Evolutionary conservation across 2,888 invertebrate genomes (phyloP).

Genomic region (Ceramica pisi): DNA sequence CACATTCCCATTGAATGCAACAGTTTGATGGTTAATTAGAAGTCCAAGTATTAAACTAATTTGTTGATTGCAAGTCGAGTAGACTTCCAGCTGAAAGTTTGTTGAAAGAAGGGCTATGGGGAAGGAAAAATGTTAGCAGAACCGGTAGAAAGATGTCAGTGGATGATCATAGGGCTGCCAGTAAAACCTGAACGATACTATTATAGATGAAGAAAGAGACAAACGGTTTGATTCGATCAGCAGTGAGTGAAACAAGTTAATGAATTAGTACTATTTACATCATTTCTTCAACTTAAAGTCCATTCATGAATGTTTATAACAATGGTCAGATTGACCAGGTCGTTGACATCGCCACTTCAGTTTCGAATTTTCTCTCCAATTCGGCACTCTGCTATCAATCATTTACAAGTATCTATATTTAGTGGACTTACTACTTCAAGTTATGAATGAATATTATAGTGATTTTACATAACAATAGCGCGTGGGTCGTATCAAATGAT

Average conservation of each 20-base stretch:
- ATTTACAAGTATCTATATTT: slow-evolving; percentile 40
- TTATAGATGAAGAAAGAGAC: not conserved
- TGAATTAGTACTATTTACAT: too few relatives aligned
- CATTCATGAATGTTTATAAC: not conserved
- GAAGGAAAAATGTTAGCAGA: too few relatives aligned
- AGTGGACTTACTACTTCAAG: slow-evolving; percentile 52
- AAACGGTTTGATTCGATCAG: not conserved
- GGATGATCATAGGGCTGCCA: not conserved
- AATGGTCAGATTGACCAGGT: slow-evolving; percentile 20
- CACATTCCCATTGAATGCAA: too few relatives aligned
- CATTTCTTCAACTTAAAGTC: not conserved
- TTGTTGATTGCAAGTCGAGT: not conserved
- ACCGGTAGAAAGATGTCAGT: too few relatives aligned
- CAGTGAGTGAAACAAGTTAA: not conserved
- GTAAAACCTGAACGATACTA: not conserved
- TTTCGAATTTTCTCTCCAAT: slow-evolving; percentile 55
- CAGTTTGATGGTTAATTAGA: too few relatives aligned
- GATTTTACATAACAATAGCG: slow-evolving; percentile 63
- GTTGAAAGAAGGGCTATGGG: not conserved
- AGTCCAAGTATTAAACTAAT: too few relatives aligned
- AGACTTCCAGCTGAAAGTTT: not conserved
- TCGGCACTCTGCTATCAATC: slow-evolving; percentile 55
- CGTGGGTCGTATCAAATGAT: slow-evolving; percentile 66
- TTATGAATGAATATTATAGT: slow-evolving; percentile 58
- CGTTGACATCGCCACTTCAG: slow-evolving; percentile 40